Conservation (phyloP, 2,113 vertebrate genomes). For the Junco hyemalis region DNA sequence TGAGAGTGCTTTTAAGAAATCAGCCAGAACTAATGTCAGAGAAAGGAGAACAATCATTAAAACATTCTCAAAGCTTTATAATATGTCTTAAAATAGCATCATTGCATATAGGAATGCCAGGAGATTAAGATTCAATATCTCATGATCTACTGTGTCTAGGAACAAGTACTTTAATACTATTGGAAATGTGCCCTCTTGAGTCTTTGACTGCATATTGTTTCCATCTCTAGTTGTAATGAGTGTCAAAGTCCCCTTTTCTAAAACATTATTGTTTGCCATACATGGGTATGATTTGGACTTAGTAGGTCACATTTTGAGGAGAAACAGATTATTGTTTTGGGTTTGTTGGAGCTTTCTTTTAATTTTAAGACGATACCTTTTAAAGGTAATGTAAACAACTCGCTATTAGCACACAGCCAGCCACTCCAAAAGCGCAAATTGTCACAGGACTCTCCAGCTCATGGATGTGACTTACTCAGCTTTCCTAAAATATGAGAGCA, state of each 20-base stretch:
- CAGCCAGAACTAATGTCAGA: background rate
- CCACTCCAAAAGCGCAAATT: background rate
- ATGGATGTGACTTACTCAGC: background rate
- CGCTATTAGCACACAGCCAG: background rate
- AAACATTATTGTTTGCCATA: background rate
- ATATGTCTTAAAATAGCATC: background rate
- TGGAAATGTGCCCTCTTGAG: constrained; percentile 38
- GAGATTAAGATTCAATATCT: constrained; percentile 52
- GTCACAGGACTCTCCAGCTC: background rate
- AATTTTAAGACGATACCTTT: background rate
- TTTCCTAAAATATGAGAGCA: background rate
- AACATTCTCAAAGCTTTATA: constrained; percentile 12
- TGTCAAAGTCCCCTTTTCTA: background rate
- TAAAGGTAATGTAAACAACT: background rate
- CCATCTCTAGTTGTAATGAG: constrained; percentile 3
- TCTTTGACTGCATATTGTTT: constrained; percentile 35
- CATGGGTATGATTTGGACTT: background rate
- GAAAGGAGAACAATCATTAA: constrained; percentile 18
- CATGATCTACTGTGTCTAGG: constrained; percentile 32
- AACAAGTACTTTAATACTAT: constrained; percentile 42
- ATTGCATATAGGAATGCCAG: constrained; percentile 11
- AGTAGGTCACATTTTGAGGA: background rate
- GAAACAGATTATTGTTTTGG: background rate
- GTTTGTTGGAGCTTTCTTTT: background rate
- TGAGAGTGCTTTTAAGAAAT: constrained; percentile 20